Percentiles rank a stretch among this genome's conserved stretches.
phyloP scores from a whole-genome alignment of 1,140 invertebrate genomes.

The Aphis gossypii region DNA sequence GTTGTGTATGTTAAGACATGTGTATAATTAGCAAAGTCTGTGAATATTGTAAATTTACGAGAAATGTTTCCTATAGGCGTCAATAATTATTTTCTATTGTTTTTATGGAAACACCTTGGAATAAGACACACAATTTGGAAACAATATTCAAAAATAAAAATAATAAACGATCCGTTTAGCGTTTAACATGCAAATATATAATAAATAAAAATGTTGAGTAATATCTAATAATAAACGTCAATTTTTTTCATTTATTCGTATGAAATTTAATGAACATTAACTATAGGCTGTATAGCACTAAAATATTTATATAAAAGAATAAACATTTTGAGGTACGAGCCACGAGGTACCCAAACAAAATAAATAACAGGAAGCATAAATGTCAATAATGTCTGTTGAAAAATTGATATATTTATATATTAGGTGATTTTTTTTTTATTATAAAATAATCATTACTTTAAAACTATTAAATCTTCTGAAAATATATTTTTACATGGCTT shows the following conservation, averaged over 20 bases:
- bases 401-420: not conserved
- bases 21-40: conserved; percentile 4
- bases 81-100: conserved; percentile 47
- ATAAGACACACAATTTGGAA: conserved; percentile 30
- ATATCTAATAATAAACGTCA: not conserved
- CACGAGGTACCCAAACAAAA: too few species aligned
- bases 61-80: not conserved
- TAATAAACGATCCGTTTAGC: not conserved
- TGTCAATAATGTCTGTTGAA: not conserved
- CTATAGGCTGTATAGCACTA: too few species aligned
- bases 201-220: not conserved
- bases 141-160: conserved; percentile 18
- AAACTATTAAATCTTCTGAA: not conserved
- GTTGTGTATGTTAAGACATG: conserved; percentile 23
- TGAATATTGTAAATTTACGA: conserved; percentile 30
- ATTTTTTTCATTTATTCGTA: too few species aligned
- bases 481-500: not conserved
- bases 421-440: not conserved
- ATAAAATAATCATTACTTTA: not conserved
- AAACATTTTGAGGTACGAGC: too few species aligned
- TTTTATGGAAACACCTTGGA: conserved; percentile 22
- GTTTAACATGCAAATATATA: not conserved
- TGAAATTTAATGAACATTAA: too few species aligned
- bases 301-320: too few species aligned
- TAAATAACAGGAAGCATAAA: too few species aligned